Conservation (phyloP, 2,797 vertebrate genomes). For the Diglossa cyanea region DNA sequence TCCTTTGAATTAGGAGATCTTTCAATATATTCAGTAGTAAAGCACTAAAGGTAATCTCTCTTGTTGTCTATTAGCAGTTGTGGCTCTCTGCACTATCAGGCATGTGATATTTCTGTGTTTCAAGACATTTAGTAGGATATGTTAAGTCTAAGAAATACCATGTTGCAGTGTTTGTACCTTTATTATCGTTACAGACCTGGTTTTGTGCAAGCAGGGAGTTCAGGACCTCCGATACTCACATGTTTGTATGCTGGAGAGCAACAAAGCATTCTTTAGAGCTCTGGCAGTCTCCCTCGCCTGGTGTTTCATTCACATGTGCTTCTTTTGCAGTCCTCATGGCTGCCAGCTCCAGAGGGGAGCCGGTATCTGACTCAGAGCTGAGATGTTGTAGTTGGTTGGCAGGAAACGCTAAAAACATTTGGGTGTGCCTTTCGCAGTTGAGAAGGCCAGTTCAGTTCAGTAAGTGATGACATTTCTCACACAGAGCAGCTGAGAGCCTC, state of each 20-base stretch:
- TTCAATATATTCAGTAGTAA: neutral
- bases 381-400: neutral
- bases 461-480: neutral
- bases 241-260: neutral
- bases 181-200: neutral
- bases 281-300: neutral
- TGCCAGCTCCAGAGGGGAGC: neutral
- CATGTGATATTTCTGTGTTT: neutral
- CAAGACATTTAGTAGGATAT: neutral
- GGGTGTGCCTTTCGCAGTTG: neutral
- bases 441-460: neutral
- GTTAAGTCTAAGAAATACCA: neutral
- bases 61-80: neutral
- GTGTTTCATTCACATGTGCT: neutral
- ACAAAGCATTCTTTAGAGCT: accelerated
- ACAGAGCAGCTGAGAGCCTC: neutral
- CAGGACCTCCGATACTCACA: neutral
- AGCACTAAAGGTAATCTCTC: neutral
- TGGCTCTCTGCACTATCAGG: neutral
- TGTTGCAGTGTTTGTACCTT: neutral
- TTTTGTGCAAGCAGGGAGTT: neutral
- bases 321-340: neutral
- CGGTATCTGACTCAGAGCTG: neutral
- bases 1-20: neutral
- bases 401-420: neutral